phyloP scores from a whole-genome alignment of 2,113 vertebrate species.

The Etheostoma spectabile region DNA sequence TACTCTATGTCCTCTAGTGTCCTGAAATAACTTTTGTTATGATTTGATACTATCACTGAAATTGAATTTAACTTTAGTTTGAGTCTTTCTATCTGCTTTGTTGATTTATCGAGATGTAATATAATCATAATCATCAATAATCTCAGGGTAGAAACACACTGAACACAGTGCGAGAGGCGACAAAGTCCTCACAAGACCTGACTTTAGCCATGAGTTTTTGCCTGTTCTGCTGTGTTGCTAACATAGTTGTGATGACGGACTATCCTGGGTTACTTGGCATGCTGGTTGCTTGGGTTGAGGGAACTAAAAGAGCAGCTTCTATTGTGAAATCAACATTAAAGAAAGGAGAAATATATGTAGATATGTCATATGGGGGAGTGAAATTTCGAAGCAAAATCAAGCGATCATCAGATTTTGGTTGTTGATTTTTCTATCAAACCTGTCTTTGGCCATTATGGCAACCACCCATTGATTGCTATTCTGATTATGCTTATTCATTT shows the following conservation, averaged over 20 bases:
- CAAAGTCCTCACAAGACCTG: not conserved
- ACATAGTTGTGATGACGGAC: not conserved
- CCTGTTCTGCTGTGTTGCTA: not conserved
- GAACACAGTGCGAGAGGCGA: not conserved
- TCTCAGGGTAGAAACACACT: slow-evolving; percentile 48
- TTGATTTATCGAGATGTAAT: not conserved
- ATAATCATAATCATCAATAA: not conserved
- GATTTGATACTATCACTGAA: too few species aligned
- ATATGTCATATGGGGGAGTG: too few species aligned
- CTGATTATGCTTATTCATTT: not conserved
- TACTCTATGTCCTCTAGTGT: too few species aligned
- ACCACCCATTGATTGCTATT: not conserved
- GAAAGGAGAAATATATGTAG: not conserved
- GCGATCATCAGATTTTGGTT: not conserved
- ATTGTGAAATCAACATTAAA: not conserved
- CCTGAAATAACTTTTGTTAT: too few species aligned
- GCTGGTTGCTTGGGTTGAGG: not conserved
- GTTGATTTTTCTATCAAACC: not conserved
- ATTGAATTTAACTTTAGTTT: not conserved
- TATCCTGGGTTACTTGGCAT: not conserved
- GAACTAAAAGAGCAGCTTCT: not conserved
- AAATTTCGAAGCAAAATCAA: not conserved
- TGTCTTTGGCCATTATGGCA: not conserved
- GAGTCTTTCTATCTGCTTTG: not conserved
- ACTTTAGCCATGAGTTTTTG: not conserved